Conservation (phyloP, 2,113 vertebrate genomes). For the Pteropus alecto region DNA sequence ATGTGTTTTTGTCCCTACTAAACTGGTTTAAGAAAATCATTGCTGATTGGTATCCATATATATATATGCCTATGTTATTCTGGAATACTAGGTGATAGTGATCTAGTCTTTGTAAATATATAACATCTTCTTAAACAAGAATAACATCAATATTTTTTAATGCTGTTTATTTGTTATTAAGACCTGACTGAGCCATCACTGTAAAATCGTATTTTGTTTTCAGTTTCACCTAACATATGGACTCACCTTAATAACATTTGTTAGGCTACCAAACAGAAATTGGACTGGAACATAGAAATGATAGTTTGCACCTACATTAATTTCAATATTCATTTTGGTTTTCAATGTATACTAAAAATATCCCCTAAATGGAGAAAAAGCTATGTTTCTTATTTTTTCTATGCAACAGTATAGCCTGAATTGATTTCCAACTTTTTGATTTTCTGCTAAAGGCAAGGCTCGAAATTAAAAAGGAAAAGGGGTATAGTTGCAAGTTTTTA, state of each 20-base stretch:
- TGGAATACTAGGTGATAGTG: constrained; percentile 43
- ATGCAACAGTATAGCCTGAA: background rate
- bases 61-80: constrained; percentile 36
- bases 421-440: background rate
- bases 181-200: constrained; percentile 57
- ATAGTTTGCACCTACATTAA: background rate
- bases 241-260: constrained; percentile 40
- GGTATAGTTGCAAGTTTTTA: constrained; percentile 29
- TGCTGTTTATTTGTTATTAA: constrained; percentile 66
- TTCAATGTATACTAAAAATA: constrained; percentile 34
- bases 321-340: background rate
- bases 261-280: background rate
- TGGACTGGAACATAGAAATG: constrained; percentile 1
- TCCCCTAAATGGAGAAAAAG: background rate
- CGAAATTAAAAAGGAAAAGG: constrained; percentile 37
- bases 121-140: constrained; percentile 57
- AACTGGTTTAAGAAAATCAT: constrained; percentile 50
- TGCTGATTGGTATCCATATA: constrained; percentile 33
- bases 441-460: constrained; percentile 14
- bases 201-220: constrained; percentile 56
- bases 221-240: constrained; percentile 32
- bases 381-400: background rate
- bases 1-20: background rate
- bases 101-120: constrained; percentile 66
- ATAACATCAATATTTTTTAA: constrained; percentile 67